phyloP scores from a whole-genome alignment of 2,113 vertebrate genomes.

The Panurus biarmicus region DNA sequence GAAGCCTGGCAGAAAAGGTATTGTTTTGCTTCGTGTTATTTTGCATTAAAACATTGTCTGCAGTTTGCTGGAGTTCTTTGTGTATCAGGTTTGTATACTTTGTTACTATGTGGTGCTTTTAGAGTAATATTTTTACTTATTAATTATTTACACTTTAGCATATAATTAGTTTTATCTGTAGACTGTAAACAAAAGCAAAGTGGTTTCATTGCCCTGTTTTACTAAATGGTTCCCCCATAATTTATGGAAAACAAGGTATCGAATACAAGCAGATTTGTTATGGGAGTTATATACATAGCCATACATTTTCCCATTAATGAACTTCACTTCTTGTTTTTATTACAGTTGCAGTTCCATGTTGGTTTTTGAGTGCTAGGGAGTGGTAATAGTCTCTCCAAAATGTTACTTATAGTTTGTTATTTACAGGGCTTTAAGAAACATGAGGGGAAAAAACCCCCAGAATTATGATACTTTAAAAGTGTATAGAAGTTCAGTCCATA shows the following conservation, averaged over 20 bases:
- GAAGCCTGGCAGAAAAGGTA: conserved; percentile 98
- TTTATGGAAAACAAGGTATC: background rate
- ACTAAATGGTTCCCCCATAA: background rate
- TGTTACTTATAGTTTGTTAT: background rate
- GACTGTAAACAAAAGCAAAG: background rate
- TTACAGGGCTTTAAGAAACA: background rate
- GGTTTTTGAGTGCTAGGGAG: background rate
- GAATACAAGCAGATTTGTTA: background rate
- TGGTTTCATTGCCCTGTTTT: background rate
- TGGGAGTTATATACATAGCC: background rate
- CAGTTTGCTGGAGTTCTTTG: background rate
- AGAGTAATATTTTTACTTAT: background rate
- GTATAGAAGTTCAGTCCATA: background rate
- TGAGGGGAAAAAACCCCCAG: background rate
- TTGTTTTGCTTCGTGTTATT: background rate
- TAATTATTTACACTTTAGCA: background rate
- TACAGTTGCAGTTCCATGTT: background rate
- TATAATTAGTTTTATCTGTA: background rate
- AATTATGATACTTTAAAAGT: background rate
- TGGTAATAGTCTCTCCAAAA: background rate
- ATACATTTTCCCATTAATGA: background rate
- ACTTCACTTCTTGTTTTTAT: background rate
- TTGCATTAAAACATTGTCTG: background rate
- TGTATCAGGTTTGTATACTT: background rate
- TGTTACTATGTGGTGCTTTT: background rate